phyloP scores from a whole-genome alignment of 2,888 invertebrate genomes.

The Synergus laeviventris region DNA sequence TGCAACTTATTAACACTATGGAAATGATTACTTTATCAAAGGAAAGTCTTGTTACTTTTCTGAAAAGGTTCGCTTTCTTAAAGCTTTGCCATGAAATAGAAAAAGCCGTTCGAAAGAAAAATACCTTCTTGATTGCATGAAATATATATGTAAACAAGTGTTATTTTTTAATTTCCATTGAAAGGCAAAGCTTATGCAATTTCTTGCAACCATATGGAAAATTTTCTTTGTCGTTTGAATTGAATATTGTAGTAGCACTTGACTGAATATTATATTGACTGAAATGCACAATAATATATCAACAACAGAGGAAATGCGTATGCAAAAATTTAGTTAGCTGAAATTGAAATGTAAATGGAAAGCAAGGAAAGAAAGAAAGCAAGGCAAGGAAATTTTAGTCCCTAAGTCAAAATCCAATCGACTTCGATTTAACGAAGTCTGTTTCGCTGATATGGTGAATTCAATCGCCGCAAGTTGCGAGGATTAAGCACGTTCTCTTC shows the following conservation, averaged over 20 bases:
- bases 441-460: constrained; percentile 25
- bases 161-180: constrained; percentile 5
- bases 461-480: constrained; percentile 20
- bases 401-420: not conserved
- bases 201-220: not conserved
- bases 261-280: not conserved
- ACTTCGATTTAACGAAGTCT: constrained; percentile 15
- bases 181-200: not conserved
- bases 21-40: not conserved
- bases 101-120: not conserved
- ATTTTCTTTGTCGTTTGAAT: not conserved
- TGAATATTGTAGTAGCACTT: no score
- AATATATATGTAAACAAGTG: not conserved
- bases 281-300: no score
- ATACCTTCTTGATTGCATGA: not conserved
- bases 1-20: not conserved
- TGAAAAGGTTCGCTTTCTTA: not conserved
- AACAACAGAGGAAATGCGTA: no score
- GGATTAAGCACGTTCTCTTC: constrained; percentile 20
- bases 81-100: not conserved
- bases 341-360: not conserved
- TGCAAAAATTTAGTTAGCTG: no score
- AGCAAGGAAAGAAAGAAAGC: no score
- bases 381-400: not conserved
- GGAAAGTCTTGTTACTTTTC: not conserved